phyloP scores from a whole-genome alignment of 2,113 vertebrate species.

The Guaruba guarouba region DNA sequence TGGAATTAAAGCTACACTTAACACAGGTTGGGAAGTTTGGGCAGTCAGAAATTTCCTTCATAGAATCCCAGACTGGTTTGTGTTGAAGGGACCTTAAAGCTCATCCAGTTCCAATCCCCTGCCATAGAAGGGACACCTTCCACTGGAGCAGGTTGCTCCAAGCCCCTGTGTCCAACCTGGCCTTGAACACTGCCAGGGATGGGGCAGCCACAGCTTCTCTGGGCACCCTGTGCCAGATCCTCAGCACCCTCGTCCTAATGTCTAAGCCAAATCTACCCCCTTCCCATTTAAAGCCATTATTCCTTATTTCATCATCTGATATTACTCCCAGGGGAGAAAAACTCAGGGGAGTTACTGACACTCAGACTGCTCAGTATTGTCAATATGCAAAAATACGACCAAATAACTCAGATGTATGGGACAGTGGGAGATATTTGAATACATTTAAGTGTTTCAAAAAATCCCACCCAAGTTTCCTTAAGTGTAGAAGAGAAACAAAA shows the following conservation, averaged over 20 bases:
- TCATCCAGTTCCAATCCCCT: not conserved
- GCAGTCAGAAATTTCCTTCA: not conserved
- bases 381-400: not conserved
- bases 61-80: not conserved
- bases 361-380: not conserved
- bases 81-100: not conserved
- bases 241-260: not conserved
- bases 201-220: not conserved
- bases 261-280: not conserved
- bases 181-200: too few species aligned
- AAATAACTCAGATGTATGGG: not conserved
- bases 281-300: not conserved
- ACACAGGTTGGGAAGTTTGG: not conserved
- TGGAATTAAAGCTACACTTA: not conserved
- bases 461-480: not conserved
- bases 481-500: not conserved
- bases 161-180: not conserved
- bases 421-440: not conserved
- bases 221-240: not conserved
- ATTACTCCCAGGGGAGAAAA: not conserved
- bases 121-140: not conserved
- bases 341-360: too few species aligned
- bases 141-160: not conserved
- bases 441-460: not conserved
- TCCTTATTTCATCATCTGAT: not conserved